These are phyloP conservation scores for Lasioglossum calceatum DNA, from an alignment of 2,888 invertebrate species.

Conservation along the genomic window DNA sequence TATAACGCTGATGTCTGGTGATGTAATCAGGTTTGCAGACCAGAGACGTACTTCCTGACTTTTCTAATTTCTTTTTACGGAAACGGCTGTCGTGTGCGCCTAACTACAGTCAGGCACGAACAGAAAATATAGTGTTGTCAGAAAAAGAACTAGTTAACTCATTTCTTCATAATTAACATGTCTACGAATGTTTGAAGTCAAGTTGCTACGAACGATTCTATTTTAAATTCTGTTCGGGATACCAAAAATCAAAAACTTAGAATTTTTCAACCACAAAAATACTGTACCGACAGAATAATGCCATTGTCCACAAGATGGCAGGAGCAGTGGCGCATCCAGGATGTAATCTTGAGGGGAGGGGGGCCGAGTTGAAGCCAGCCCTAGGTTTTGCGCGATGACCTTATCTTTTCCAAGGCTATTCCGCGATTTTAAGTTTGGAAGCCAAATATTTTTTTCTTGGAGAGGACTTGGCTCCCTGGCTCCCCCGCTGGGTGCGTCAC, in stretches of 20 bases:
- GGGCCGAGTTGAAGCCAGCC: no score
- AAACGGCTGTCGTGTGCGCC: slow-evolving; percentile 64
- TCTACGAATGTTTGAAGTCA: neutral
- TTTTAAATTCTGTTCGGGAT: neutral
- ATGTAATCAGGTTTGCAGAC: slow-evolving; percentile 57
- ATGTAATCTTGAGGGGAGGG: no score
- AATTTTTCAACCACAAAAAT: neutral
- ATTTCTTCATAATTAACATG: neutral
- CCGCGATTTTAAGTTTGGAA: no score
- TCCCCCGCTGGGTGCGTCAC: no score
- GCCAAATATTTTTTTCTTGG: no score
- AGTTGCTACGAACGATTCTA: neutral
- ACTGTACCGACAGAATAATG: neutral
- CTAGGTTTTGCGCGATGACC: no score
- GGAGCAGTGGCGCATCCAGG: neutral
- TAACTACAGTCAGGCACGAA: slow-evolving; percentile 43
- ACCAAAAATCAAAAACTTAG: no score
- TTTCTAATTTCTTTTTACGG: slow-evolving; percentile 79
- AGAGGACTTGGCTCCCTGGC: no score
- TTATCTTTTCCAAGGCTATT: no score
- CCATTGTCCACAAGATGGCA: neutral
- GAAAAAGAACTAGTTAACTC: slow-evolving; percentile 29
- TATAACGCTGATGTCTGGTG: slow-evolving; percentile 49
- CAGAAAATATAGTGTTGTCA: slow-evolving; percentile 51
- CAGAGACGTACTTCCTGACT: slow-evolving; percentile 84